Percentiles rank a stretch among this genome's conserved stretches.
These are phyloP conservation scores for Goniozus legneri DNA, from an alignment of 1,140 invertebrate genomes.

Conservation along the genomic window DNA sequence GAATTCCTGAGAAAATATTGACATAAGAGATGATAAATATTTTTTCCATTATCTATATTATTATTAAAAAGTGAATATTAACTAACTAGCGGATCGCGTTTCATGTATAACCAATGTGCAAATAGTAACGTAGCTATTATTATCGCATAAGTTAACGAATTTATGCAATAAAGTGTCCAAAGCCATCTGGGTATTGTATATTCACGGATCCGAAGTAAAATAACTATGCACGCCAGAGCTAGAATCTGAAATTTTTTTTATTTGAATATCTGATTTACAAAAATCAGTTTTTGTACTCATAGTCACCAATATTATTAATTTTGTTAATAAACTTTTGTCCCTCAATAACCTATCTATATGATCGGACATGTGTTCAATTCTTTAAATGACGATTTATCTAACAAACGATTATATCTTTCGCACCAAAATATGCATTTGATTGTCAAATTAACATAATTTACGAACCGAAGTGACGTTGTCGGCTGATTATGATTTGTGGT, in stretches of 20 bases:
- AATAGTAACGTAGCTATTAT: slow-evolving; percentile 18
- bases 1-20: slow-evolving; percentile 17
- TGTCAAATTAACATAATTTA: neutral
- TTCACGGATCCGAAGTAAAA: slow-evolving; percentile 20
- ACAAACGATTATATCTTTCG: neutral
- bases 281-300: no score
- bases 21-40: neutral
- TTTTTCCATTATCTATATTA: neutral
- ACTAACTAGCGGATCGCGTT: no score
- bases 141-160: slow-evolving; percentile 25
- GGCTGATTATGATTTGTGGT: no score
- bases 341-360: slow-evolving; percentile 4
- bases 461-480: no score
- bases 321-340: slow-evolving; percentile 23
- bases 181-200: slow-evolving; percentile 30
- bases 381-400: no score
- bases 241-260: slow-evolving; percentile 16
- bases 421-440: neutral
- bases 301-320: slow-evolving; percentile 22
- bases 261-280: no score
- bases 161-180: slow-evolving; percentile 33
- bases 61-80: no score
- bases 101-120: no score
- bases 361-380: no score
- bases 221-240: slow-evolving; percentile 14